Base-by-base conservation (phyloP, 2,113 vertebrate species). In the Psilopogon haemacephalus region DNA sequence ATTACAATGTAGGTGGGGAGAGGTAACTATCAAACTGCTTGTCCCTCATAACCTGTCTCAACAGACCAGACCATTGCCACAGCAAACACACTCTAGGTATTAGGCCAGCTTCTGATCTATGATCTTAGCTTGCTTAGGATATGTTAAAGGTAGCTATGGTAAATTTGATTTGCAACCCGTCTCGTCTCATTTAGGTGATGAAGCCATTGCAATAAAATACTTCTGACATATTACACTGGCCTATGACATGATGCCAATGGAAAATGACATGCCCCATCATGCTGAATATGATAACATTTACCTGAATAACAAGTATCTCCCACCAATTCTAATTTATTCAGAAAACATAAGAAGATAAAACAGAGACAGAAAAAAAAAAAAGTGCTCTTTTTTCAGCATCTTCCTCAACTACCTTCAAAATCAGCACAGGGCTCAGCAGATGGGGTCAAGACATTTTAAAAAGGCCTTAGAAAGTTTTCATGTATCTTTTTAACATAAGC, bases 161-260 rank as follows among this genome's bases (percentile, higher is more conserved):
- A 54, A 80, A 94, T 95, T 96, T 94, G 96, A 94, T 93, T 94
- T 93, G 79, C 86, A 81, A 84, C 44, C 83, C 15, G 1, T 91
- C 74, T 59, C 35, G 15, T 95, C 88, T 89, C 82, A 71, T 84
- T 94, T 80, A 64, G 0, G 0, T 38, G 84, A 95, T 67, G 80
- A 82, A n/a, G 75, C 59, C 91, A 70, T 58, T 62, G 89, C 82
- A 64, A 67, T 82, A 96, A 92, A 97, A 76, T 48, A 71, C 79
- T 95, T 95, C 78, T 89, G 95, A 95, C 96, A 88, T 19, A 26
- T 79, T 80, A 96, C 90, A 94, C 71, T 69, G 71, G 70, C 90
- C 82, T 86, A 54, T 91, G 92, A 94, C 94, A 88, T 8, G 72
- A 64, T 77, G 94, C 87, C 96, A 95, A 89, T 55, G 42, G 65